phyloP scores from a whole-genome alignment of 2,888 invertebrate genomes.

The Tridacna crocea region DNA sequence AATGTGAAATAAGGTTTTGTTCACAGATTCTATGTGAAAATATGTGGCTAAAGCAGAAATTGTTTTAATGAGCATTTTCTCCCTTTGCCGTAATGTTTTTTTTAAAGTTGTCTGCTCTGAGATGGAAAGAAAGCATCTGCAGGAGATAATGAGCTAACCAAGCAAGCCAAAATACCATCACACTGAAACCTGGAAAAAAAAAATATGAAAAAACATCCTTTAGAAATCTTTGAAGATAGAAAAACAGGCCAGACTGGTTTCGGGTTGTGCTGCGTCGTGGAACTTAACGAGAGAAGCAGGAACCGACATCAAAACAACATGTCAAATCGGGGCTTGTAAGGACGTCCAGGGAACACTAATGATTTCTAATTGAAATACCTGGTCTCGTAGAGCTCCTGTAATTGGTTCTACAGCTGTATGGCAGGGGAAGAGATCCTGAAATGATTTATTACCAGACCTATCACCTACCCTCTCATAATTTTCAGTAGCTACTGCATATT shows the following conservation, averaged over 20 bases:
- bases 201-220: constrained; percentile 33
- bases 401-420: constrained; percentile 16
- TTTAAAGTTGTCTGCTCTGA: too few species aligned
- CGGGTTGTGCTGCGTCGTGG: constrained; percentile 39
- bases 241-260: constrained; percentile 52
- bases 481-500: constrained; percentile 6
- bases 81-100: too few species aligned
- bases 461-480: constrained; percentile 19
- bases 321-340: constrained; percentile 44
- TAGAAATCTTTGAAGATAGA: constrained; percentile 50
- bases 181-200: constrained; percentile 24
- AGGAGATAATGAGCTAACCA: not conserved
- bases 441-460: constrained; percentile 17
- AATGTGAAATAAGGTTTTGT: too few species aligned
- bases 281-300: constrained; percentile 53
- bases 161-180: constrained; percentile 28
- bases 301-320: constrained; percentile 60
- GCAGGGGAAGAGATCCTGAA: constrained; percentile 20
- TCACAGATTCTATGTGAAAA: too few species aligned
- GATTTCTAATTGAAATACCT: constrained; percentile 58
- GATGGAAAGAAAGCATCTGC: too few species aligned
- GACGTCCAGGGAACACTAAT: constrained; percentile 55
- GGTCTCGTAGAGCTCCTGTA: not conserved
- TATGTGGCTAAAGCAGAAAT: too few species aligned
- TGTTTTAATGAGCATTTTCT: too few species aligned